These are phyloP conservation scores for Tokudaia muenninki DNA, from an alignment of 2,797 vertebrate species.

Conservation along the genomic window DNA sequence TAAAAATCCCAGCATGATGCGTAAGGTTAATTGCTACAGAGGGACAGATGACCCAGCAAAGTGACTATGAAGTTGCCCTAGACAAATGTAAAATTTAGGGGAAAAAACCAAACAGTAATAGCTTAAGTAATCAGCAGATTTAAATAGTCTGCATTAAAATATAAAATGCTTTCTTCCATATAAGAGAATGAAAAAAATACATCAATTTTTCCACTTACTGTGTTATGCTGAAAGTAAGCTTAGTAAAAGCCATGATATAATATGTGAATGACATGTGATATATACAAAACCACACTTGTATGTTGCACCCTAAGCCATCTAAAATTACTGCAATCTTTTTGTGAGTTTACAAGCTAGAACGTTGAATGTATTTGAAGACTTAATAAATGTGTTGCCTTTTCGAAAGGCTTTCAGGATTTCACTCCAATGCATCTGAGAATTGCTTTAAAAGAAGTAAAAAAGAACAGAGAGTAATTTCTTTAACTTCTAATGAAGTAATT, in stretches of 20 bases:
- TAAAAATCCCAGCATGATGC: conserved; percentile 5
- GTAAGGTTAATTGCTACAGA: conserved; percentile 54
- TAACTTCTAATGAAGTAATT: conserved; percentile 31
- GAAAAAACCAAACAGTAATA: conserved; percentile 41
- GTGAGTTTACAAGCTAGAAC: not conserved
- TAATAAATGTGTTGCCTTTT: not conserved
- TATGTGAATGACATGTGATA: not conserved
- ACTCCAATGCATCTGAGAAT: not conserved
- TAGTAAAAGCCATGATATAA: conserved; percentile 1
- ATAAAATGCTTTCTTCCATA: conserved; percentile 10
- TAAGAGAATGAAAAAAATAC: not conserved
- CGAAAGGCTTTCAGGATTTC: conserved; percentile 23
- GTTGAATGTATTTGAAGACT: not conserved
- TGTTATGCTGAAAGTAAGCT: not conserved
- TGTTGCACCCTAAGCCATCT: not conserved
- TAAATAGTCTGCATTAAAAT: not conserved
- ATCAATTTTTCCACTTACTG: not conserved
- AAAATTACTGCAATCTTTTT: conserved; percentile 37
- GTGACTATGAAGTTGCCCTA: not conserved
- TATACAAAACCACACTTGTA: not conserved
- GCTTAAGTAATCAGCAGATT: not conserved
- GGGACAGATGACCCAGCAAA: conserved; percentile 44
- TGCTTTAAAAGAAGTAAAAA: not conserved
- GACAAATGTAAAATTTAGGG: not conserved
- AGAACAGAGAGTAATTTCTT: not conserved